A percentile compares a stretch with the other conserved stretches of the same genome.
phyloP scores from a whole-genome alignment of 2,113 vertebrate species.

The Trogon surrucura region DNA sequence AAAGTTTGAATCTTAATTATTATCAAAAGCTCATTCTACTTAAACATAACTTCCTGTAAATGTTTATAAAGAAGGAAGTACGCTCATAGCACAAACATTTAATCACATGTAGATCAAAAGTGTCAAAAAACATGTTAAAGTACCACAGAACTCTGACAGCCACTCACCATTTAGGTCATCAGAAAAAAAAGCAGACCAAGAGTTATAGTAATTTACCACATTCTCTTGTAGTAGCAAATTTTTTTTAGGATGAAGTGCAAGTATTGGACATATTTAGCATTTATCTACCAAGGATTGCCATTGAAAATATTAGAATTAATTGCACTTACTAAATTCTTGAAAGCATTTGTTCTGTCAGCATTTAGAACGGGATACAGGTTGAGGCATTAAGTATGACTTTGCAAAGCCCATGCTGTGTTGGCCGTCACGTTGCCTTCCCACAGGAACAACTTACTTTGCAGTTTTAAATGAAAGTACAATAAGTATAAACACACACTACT shows the following conservation, averaged over 20 bases:
- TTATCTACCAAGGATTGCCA: background rate
- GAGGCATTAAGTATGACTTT: background rate
- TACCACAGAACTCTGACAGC: background rate
- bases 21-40: background rate
- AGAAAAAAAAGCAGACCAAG: background rate
- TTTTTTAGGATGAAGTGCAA: background rate
- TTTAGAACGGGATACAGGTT: background rate
- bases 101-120: background rate
- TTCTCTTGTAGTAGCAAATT: background rate
- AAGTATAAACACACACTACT: background rate
- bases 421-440: background rate
- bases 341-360: background rate
- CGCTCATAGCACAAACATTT: background rate
- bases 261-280: background rate
- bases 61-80: background rate
- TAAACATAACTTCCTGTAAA: background rate
- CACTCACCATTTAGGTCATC: background rate
- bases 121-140: background rate
- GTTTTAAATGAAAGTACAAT: background rate
- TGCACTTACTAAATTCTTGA: background rate
- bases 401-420: background rate
- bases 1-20: background rate
- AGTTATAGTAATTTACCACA: background rate
- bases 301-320: background rate
- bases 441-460: background rate